These are phyloP conservation scores for Rhopalosiphum maidis DNA, from an alignment of 1,140 invertebrate species.

Conservation along the genomic window DNA sequence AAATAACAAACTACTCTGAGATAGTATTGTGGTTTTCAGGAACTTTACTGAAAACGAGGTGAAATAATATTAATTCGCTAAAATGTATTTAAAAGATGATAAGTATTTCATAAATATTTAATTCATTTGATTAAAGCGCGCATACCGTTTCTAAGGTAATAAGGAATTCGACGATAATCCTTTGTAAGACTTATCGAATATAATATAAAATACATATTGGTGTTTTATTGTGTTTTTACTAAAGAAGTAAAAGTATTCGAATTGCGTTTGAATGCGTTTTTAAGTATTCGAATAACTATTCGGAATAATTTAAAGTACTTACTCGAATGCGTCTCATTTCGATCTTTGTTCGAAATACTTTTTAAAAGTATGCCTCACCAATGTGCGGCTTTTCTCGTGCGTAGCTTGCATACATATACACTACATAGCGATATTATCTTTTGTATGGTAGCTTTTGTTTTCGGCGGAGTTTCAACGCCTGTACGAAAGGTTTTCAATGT, in stretches of 20 bases:
- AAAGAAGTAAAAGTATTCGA: slow-evolving; percentile 1
- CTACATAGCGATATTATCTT: neutral
- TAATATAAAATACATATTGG: neutral
- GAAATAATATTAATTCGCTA: neutral
- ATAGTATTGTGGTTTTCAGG: neutral
- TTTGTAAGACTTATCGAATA: neutral
- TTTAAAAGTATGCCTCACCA: neutral
- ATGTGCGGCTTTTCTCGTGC: neutral
- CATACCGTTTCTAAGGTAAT: neutral
- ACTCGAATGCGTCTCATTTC: neutral
- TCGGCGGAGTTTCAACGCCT: neutral
- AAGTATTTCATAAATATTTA: neutral
- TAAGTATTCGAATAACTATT: slow-evolving; percentile 10
- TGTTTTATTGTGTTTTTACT: neutral
- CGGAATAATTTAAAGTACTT: slow-evolving; percentile 9
- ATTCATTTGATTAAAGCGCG: neutral
- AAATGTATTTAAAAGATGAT: neutral
- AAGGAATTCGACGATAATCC: neutral
- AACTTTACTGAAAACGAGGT: neutral
- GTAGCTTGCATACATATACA: neutral
- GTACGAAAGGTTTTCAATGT: neutral
- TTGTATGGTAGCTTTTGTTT: neutral
- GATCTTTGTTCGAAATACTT: slow-evolving; percentile 24
- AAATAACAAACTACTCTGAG: neutral
- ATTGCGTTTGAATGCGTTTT: neutral